Evolutionary conservation across 2,113 vertebrate genomes (phyloP).

Genomic region (Tapirus terrestris): DNA sequence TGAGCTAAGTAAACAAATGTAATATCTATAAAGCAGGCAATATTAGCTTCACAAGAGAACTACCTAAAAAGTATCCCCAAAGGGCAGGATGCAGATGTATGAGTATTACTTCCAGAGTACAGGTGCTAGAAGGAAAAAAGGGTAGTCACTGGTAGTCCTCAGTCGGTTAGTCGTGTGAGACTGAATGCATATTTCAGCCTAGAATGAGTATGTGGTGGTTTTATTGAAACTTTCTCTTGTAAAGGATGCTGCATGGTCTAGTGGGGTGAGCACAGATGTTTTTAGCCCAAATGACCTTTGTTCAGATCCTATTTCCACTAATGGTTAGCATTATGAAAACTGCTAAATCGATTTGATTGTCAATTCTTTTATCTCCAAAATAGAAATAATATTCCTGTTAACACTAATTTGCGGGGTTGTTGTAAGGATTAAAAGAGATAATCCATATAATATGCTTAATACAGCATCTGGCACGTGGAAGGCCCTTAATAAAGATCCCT

Average conservation of each 20-base stretch:
- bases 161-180: neutral
- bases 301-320: neutral
- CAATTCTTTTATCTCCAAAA: conserved; percentile 18
- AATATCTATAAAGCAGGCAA: neutral
- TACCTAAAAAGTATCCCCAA: neutral
- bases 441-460: neutral
- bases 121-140: neutral
- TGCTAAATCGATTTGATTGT: neutral
- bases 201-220: neutral
- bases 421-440: neutral
- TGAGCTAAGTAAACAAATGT: neutral
- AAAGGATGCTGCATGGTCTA: neutral
- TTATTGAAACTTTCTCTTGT: neutral
- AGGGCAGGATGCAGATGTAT: neutral
- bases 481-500: neutral
- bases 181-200: neutral
- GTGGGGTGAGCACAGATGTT: neutral
- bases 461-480: neutral
- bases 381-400: conserved; percentile 3
- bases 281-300: neutral
- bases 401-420: neutral
- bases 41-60: neutral
- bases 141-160: neutral
- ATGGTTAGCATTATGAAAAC: neutral
- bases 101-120: neutral